phyloP scores from a whole-genome alignment of 2,797 vertebrate species.

The Saxicola maurus region DNA sequence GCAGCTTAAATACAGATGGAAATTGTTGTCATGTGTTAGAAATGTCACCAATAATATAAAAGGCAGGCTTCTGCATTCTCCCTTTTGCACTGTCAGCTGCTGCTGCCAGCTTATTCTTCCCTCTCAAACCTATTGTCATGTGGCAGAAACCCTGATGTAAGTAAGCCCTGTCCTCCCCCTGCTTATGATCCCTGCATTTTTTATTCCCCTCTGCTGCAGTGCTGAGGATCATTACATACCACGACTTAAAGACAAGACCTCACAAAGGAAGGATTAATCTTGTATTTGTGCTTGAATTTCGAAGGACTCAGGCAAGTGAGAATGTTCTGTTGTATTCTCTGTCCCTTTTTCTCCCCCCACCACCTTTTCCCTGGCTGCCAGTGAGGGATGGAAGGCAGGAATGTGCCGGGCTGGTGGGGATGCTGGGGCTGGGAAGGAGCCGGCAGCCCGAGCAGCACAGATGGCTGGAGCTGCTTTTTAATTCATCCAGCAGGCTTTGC shows the following conservation, averaged over 20 bases:
- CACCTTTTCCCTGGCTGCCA: not conserved
- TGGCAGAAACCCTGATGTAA: constrained; percentile 83
- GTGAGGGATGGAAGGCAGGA: not conserved
- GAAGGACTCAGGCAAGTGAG: constrained; percentile 83
- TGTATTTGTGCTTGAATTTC: constrained; percentile 79
- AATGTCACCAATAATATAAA: constrained; percentile 91
- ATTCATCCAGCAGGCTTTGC: constrained; percentile 85
- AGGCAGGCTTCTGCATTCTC: constrained; percentile 82
- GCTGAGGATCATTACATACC: constrained; percentile 81
- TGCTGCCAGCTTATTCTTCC: constrained; percentile 66
- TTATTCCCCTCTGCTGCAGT: constrained; percentile 75
- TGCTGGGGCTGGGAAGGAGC: constrained; percentile 4
- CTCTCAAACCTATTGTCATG: constrained; percentile 82
- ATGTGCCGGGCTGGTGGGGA: not conserved
- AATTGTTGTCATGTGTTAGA: constrained; percentile 91
- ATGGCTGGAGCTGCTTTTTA: constrained; percentile 85
- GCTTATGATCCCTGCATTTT: constrained; percentile 69
- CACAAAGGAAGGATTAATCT: constrained; percentile 90
- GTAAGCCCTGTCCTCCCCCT: constrained; percentile 74
- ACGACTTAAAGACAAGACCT: constrained; percentile 80
- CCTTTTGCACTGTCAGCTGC: constrained; percentile 81
- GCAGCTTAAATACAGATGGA: constrained; percentile 86
- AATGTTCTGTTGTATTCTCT: constrained; percentile 55
- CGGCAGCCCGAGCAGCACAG: constrained; percentile 73
- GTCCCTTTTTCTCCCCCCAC: not conserved